A percentile compares a stretch with the other conserved stretches of the same genome.
phyloP scores from a whole-genome alignment of 2,113 vertebrate species.

The Platichthys stellatus region DNA sequence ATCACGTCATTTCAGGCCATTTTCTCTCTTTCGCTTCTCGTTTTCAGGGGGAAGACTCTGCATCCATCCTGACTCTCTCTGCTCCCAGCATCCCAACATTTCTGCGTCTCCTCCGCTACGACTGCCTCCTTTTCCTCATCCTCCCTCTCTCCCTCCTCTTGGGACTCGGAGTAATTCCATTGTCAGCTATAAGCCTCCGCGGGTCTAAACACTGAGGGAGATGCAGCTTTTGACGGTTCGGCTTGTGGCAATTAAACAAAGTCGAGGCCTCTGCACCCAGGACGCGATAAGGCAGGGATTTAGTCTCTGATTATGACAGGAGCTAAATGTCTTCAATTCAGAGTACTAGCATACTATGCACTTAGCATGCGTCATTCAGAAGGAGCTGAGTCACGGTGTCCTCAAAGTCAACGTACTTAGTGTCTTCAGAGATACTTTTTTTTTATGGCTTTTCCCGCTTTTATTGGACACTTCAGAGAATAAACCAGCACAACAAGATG shows the following conservation, averaged over 20 bases:
- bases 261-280: slow-evolving; percentile 64
- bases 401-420: slow-evolving; percentile 41
- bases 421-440: slow-evolving; percentile 8
- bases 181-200: slow-evolving; percentile 77
- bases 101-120: slow-evolving; percentile 16
- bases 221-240: slow-evolving; percentile 68
- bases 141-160: slow-evolving; percentile 42
- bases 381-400: slow-evolving; percentile 61
- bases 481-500: not conserved
- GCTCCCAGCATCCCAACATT: slow-evolving; percentile 35
- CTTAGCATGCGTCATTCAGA: slow-evolving; percentile 63
- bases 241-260: slow-evolving; percentile 79
- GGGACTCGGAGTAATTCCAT: slow-evolving; percentile 80
- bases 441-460: slow-evolving; percentile 17
- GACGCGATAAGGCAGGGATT: slow-evolving; percentile 71
- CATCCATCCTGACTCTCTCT: slow-evolving; percentile 20
- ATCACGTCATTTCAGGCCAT: slow-evolving; percentile 25
- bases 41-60: slow-evolving; percentile 22
- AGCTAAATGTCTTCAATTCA: slow-evolving; percentile 70
- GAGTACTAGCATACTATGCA: slow-evolving; percentile 49
- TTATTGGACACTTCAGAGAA: slow-evolving; percentile 24
- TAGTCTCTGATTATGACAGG: slow-evolving; percentile 70
- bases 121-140: slow-evolving; percentile 34
- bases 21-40: not conserved
- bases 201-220: slow-evolving; percentile 74